Percentiles rank a stretch among this genome's conserved stretches.
Conservation (phyloP, 1,140 invertebrate species). For the Cherax destructor region DNA sequence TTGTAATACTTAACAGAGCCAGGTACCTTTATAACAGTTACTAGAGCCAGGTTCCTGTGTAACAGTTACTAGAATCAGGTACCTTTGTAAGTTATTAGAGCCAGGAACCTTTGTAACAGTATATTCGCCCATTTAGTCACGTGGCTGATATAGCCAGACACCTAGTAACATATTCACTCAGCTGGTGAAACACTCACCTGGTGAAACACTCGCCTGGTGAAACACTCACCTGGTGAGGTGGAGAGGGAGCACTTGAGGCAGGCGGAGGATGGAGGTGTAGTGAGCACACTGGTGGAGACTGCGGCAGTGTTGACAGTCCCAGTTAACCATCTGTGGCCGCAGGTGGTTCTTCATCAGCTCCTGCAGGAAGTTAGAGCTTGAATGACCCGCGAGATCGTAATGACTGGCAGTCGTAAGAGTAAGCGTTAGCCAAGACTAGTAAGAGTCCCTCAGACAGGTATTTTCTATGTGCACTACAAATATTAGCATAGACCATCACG, state of each 20-base stretch:
- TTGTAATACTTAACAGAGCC: no score
- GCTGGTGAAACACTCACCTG: no score
- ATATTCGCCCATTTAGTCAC: no score
- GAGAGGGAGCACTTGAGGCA: not conserved
- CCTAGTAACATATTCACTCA: no score
- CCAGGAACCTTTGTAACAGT: no score
- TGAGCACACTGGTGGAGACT: not conserved
- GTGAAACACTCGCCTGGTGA: not conserved
- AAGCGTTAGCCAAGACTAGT: not conserved
- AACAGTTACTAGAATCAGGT: no score
- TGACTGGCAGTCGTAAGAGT: not conserved
- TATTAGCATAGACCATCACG: not conserved
- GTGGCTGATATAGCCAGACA: no score
- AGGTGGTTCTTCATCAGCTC: not conserved
- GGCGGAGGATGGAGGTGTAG: not conserved
- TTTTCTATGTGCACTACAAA: not conserved
- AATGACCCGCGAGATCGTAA: not conserved
- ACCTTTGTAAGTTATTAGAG: no score
- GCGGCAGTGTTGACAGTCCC: slow-evolving; percentile 3
- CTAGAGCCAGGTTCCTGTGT: no score
- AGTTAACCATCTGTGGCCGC: not conserved
- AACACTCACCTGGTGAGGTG: not conserved
- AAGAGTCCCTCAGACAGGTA: not conserved
- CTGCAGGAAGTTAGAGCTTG: not conserved
- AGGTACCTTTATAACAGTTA: no score